Percentiles rank a stretch among this genome's conserved stretches.
Conservation (phyloP, 2,888 invertebrate species). For the Chloroclysta siterata region DNA sequence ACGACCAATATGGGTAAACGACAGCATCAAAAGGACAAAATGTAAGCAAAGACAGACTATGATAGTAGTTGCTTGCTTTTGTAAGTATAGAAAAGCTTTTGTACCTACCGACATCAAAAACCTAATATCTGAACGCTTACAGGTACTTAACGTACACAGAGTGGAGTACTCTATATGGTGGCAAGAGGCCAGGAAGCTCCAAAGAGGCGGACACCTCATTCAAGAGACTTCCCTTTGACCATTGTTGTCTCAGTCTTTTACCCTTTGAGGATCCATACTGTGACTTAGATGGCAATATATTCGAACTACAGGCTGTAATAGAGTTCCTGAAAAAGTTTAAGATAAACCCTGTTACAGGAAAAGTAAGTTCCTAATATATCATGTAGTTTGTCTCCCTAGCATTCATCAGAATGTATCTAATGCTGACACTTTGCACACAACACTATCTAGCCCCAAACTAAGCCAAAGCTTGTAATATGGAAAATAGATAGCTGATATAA, state of each 20-base stretch:
- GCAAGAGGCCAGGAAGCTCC: conserved; percentile 89
- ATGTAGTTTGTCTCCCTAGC: neutral
- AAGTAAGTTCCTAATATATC: conserved; percentile 69
- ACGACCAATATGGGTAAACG: conserved; percentile 92
- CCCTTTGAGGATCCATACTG: conserved; percentile 97
- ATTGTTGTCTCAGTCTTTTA: conserved; percentile 95
- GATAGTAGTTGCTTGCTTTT: neutral
- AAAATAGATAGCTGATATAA: no score
- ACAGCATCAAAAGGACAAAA: conserved; percentile 97
- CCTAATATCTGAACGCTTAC: conserved; percentile 12
- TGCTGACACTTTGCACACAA: no score
- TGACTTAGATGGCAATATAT: conserved; percentile 95
- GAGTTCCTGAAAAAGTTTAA: conserved; percentile 96
- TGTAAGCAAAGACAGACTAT: conserved; percentile 80
- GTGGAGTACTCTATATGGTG: conserved; percentile 95
- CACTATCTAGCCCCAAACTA: no score
- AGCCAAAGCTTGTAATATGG: no score
- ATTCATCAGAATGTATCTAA: neutral
- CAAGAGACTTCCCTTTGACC: conserved; percentile 95
- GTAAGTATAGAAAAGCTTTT: no score
- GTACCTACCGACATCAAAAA: neutral
- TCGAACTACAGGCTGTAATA: conserved; percentile 94
- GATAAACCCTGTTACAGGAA: conserved; percentile 97
- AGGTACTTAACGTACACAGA: conserved; percentile 95
- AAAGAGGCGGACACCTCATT: conserved; percentile 92